Evolutionary conservation across 2,113 vertebrate genomes (phyloP).

Genomic region (Chaetops frenatus): DNA sequence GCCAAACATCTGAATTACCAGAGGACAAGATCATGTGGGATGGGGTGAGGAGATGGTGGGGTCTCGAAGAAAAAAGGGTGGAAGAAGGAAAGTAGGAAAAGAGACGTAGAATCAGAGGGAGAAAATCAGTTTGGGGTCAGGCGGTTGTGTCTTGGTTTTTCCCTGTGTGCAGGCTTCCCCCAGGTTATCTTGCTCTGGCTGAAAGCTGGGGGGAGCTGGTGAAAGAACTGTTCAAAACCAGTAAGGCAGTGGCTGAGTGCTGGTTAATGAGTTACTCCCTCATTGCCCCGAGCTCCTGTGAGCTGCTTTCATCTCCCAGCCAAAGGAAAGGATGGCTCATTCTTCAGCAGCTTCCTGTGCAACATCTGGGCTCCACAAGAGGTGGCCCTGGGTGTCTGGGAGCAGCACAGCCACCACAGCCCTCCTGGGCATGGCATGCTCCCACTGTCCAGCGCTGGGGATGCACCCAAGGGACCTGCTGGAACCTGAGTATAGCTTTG

Average conservation of each 20-base stretch:
- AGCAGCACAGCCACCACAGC: neutral
- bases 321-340: constrained; percentile 28
- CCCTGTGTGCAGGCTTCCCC: rapidly evolving
- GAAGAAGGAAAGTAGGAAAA: neutral
- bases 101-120: neutral
- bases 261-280: constrained; percentile 43
- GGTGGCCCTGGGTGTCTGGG: neutral
- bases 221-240: neutral
- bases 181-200: neutral
- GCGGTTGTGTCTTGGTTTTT: neutral
- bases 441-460: rapidly evolving
- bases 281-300: neutral
- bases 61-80: neutral
- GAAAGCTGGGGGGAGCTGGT: neutral
- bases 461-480: neutral
- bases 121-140: neutral
- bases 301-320: constrained; percentile 19
- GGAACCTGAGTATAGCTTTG: neutral
- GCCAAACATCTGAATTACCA: neutral
- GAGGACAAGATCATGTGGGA: neutral
- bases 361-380: neutral
- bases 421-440: rapidly evolving
- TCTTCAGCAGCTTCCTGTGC: constrained; percentile 42
- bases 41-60: neutral
- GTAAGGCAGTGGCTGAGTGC: neutral